Base-by-base conservation (phyloP, 2,888 invertebrate genomes). In the Caenorhabditis afra region DNA sequence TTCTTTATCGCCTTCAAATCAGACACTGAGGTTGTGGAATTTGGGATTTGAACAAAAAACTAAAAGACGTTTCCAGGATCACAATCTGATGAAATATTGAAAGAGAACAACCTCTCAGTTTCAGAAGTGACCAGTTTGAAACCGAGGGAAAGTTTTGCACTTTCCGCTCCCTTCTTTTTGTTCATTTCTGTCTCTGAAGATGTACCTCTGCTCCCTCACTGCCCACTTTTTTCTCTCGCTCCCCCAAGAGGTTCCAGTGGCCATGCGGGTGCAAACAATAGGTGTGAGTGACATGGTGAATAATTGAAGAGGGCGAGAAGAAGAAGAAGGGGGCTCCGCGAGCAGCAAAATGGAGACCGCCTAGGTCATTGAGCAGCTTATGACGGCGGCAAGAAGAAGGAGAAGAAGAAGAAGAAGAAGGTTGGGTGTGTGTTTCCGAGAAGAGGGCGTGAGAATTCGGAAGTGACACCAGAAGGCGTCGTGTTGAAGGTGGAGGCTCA, bases 221-320 rank as follows among this genome's bases (percentile, higher is more conserved):
- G n/a, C n/a, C n/a, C n/a, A n/a, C n/a, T n/a, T n/a, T n/a, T 22
- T 23, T 23, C 37, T 50, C 29, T 35, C 55, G 3, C 22, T 20
- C 23, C 18, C 35, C 35, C 8, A 23, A 29, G 47, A 45, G 70
- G 39, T 62, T 59, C 68, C 59, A 68, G 62, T 52, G 47, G 20
- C 20, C 37, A 16, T 14, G 7, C 29, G 29, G 29, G 29, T 29
- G 29, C 57, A 58, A 65, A 64, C 73, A 64, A 73, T 65, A 65
- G 64, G 73, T 64, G 73, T 64, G 73, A 64, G 73, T 65, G 65
- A 73, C 73, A 65, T 73, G 73, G 65, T 65, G 73, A 73, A 64
- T 73, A 73, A 64, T 73, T 73, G 73, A 73, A 73, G 59, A 62
- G 11, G 37, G 58, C 41, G 10, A n/a, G 53, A 67, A 49, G 50